Evolutionary conservation across 2,797 vertebrate species (phyloP).

Genomic region (Megalops cyprinoides): DNA sequence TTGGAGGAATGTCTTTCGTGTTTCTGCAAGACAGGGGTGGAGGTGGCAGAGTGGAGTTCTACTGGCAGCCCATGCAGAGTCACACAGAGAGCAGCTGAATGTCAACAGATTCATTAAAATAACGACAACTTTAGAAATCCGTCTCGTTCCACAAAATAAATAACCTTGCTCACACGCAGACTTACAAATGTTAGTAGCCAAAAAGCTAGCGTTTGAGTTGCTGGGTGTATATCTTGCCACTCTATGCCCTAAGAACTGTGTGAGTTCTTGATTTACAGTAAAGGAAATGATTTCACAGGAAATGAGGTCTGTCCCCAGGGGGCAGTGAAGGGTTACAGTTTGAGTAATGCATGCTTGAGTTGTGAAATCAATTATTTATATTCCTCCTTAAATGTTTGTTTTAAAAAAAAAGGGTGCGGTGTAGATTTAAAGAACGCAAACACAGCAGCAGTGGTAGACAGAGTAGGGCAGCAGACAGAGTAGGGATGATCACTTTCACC

Average conservation of each 20-base stretch:
- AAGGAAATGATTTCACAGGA: conserved; percentile 55
- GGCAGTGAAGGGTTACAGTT: conserved; percentile 36
- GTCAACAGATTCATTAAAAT: not conserved
- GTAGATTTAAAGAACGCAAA: conserved; percentile 38
- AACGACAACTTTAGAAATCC: too few relatives aligned
- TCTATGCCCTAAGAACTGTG: not conserved
- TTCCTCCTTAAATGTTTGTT: conserved; percentile 36
- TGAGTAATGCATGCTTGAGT: conserved; percentile 33
- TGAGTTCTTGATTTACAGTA: conserved; percentile 45
- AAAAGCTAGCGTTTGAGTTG: not conserved
- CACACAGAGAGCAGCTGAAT: too few relatives aligned
- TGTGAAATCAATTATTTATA: conserved; percentile 41
- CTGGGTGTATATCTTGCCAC: not conserved
- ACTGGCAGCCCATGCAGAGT: too few relatives aligned
- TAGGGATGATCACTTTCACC: not conserved
- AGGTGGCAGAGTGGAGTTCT: not conserved
- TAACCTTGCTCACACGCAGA: not conserved
- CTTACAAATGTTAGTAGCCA: not conserved
- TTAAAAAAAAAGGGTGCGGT: conserved; percentile 41
- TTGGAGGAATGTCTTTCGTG: too few relatives aligned
- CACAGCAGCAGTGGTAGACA: not conserved
- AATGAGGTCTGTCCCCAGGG: conserved; percentile 42
- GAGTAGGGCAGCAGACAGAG: not conserved
- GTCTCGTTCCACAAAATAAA: not conserved
- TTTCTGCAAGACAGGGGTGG: too few relatives aligned